These are phyloP conservation scores for Tromatobia lineatoria DNA, from an alignment of 2,888 invertebrate species.

Conservation along the genomic window DNA sequence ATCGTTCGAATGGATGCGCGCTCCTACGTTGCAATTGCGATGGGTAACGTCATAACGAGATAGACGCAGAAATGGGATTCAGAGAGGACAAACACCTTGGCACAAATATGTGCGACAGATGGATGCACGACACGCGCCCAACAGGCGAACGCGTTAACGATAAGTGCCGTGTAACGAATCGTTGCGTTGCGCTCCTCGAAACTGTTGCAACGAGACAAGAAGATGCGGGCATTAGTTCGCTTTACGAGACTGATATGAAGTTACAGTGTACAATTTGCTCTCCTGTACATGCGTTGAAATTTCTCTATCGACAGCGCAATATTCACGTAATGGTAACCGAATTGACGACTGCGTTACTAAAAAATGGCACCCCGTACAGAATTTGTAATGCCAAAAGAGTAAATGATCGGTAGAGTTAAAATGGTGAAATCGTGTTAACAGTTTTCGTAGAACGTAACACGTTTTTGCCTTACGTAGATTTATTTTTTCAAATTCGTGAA, in stretches of 20 bases:
- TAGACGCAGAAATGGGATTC: conserved; percentile 54
- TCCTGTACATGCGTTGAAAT: neutral
- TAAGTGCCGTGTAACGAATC: conserved; percentile 26
- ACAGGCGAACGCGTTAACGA: conserved; percentile 18
- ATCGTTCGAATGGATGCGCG: conserved; percentile 30
- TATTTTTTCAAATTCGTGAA: no score
- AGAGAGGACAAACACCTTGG: conserved; percentile 67
- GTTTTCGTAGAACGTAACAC: no score
- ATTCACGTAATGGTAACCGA: neutral
- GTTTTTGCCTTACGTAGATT: no score
- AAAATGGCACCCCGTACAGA: neutral
- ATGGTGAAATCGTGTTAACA: no score
- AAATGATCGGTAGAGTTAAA: no score
- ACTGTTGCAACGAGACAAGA: conserved; percentile 21
- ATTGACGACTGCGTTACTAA: neutral
- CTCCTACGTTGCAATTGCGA: conserved; percentile 26
- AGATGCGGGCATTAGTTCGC: conserved; percentile 5
- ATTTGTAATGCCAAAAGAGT: no score
- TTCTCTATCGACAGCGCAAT: neutral
- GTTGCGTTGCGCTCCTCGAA: conserved; percentile 3
- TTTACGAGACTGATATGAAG: neutral
- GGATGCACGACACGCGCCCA: conserved; percentile 35
- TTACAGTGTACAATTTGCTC: neutral
- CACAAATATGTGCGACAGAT: conserved; percentile 62
- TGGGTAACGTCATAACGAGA: conserved; percentile 44